These are phyloP conservation scores for Artibeus jamaicensis DNA, from an alignment of 2,797 vertebrate genomes.

Conservation along the genomic window DNA sequence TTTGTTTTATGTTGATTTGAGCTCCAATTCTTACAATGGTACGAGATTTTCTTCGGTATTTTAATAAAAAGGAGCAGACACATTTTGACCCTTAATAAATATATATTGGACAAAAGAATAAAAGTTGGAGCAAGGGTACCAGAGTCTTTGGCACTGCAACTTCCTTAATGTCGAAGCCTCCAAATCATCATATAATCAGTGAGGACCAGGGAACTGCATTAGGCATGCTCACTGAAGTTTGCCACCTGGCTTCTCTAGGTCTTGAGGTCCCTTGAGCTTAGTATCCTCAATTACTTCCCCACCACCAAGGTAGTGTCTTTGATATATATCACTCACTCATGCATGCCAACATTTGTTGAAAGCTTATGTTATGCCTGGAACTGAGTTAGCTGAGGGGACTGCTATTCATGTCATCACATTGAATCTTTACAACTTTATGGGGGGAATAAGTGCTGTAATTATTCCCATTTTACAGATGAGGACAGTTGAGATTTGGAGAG, in stretches of 20 bases:
- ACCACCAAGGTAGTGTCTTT: neutral
- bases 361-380: neutral
- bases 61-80: neutral
- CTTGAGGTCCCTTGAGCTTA: neutral
- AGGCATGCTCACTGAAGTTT: neutral
- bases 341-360: neutral
- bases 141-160: neutral
- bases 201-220: neutral
- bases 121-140: neutral
- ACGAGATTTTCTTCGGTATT: neutral
- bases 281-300: neutral
- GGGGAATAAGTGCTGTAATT: neutral
- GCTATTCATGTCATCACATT: neutral
- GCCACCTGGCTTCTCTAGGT: neutral
- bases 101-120: neutral
- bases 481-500: neutral
- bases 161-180: neutral
- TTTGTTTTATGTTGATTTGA: neutral
- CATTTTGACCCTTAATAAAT: neutral
- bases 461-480: neutral
- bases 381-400: neutral
- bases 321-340: neutral
- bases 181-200: neutral
- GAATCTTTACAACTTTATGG: neutral
- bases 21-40: neutral